These are phyloP conservation scores for Scolopax mira DNA, from an alignment of 2,113 vertebrate genomes.

Conservation along the genomic window DNA sequence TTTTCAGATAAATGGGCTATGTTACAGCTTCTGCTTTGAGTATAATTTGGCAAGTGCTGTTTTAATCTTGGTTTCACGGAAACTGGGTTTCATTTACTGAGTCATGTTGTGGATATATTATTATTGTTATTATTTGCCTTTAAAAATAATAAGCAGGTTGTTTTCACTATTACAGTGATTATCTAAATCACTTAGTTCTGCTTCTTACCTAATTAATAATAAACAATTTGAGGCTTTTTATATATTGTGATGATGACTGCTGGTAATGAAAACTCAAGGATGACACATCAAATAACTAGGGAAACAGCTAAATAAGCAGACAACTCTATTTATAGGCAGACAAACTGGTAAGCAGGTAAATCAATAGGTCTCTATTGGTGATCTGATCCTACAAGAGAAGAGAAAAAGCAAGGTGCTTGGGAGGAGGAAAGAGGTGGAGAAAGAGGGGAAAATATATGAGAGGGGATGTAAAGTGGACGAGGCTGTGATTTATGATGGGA, in stretches of 20 bases:
- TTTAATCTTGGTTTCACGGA: constrained; percentile 63
- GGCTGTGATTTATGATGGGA: not conserved
- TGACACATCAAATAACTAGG: not conserved
- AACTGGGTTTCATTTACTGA: constrained; percentile 44
- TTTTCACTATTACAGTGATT: not conserved
- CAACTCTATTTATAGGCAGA: not conserved
- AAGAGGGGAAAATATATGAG: not conserved
- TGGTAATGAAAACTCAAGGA: not conserved
- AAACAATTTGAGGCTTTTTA: constrained; percentile 8
- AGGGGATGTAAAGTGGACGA: not conserved
- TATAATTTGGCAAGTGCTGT: constrained; percentile 66
- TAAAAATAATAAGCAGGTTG: constrained; percentile 61
- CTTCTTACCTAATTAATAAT: constrained; percentile 44
- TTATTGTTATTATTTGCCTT: constrained; percentile 53
- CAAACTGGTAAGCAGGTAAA: not conserved
- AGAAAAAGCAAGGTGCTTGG: not conserved
- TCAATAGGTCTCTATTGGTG: not conserved
- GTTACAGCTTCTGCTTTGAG: constrained; percentile 65
- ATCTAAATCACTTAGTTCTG: constrained; percentile 41
- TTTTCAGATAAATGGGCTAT: constrained; percentile 67
- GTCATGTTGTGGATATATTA: constrained; percentile 36
- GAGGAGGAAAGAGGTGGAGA: not conserved
- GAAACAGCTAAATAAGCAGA: constrained; percentile 13
- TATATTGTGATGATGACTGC: not conserved
- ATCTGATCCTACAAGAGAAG: not conserved